Evolutionary conservation across 2,113 vertebrate genomes (phyloP).

Genomic region (Ia io): DNA sequence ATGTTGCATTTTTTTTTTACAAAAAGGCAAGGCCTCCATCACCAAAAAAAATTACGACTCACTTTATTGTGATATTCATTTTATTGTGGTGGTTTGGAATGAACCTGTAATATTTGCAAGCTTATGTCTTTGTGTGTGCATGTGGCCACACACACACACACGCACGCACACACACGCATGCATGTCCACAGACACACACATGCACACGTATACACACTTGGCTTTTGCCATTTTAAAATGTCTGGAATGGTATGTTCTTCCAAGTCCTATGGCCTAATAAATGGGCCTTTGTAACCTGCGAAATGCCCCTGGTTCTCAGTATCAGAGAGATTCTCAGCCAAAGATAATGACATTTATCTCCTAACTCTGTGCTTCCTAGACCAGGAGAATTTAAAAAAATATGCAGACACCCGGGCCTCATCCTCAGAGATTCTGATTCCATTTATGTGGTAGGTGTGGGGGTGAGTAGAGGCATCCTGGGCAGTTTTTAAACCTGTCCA

Average conservation of each 20-base stretch:
- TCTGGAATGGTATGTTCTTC: neutral
- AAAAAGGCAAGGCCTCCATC: neutral
- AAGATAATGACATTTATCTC: neutral
- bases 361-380: neutral
- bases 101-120: no score
- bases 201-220: neutral
- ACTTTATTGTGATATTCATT: neutral
- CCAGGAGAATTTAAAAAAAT: neutral
- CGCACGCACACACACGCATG: no score
- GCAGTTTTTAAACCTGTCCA: neutral
- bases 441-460: neutral
- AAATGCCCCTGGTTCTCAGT: neutral
- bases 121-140: neutral
- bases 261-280: neutral
- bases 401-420: neutral
- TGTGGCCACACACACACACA: neutral
- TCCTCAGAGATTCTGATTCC: neutral
- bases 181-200: no score
- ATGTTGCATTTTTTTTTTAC: neutral
- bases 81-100: neutral
- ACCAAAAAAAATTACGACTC: neutral
- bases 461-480: neutral
- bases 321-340: neutral
- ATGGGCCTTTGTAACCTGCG: neutral
- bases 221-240: neutral